A percentile compares a stretch with the other conserved stretches of the same genome.
These are phyloP conservation scores for Arenicola marina DNA, from an alignment of 2,888 invertebrate genomes.

Conservation along the genomic window DNA sequence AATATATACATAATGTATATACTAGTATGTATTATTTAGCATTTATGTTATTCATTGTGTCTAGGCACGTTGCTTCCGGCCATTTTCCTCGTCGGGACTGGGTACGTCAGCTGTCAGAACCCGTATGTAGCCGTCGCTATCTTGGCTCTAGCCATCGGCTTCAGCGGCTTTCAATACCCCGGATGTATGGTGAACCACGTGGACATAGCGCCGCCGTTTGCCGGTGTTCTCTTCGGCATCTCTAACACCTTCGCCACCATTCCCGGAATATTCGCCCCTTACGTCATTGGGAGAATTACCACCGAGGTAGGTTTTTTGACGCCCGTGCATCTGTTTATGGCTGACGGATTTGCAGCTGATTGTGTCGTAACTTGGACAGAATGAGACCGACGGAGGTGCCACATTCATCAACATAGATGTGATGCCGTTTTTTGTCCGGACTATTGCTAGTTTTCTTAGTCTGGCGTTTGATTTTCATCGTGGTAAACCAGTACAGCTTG, in stretches of 20 bases:
- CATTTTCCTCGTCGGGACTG: conserved; percentile 23
- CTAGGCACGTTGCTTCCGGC: conserved; percentile 28
- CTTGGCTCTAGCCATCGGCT: conserved; percentile 92
- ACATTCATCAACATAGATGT: too few species aligned
- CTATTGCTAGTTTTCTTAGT: too few species aligned
- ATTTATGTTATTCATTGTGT: too few species aligned
- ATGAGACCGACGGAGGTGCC: too few species aligned
- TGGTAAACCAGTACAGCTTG: too few species aligned
- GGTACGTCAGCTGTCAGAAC: conserved; percentile 26
- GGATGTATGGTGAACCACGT: conserved; percentile 36
- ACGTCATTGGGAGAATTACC: conserved; percentile 27
- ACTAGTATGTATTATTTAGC: too few species aligned
- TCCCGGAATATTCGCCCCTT: conserved; percentile 37
- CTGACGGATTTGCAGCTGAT: too few species aligned
- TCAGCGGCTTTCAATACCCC: conserved; percentile 76
- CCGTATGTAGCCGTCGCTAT: conserved; percentile 74
- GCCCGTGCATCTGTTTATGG: too few species aligned
- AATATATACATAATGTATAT: too few species aligned
- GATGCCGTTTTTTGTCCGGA: too few species aligned
- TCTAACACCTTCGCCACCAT: conserved; percentile 38
- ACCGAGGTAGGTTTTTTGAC: conserved; percentile 25
- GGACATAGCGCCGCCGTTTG: conserved; percentile 38
- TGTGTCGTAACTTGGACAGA: too few species aligned
- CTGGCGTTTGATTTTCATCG: too few species aligned
- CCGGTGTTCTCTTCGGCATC: conserved; percentile 38